Conservation (phyloP, 2,797 vertebrate species). For the Craterocephalus amniculus region DNA sequence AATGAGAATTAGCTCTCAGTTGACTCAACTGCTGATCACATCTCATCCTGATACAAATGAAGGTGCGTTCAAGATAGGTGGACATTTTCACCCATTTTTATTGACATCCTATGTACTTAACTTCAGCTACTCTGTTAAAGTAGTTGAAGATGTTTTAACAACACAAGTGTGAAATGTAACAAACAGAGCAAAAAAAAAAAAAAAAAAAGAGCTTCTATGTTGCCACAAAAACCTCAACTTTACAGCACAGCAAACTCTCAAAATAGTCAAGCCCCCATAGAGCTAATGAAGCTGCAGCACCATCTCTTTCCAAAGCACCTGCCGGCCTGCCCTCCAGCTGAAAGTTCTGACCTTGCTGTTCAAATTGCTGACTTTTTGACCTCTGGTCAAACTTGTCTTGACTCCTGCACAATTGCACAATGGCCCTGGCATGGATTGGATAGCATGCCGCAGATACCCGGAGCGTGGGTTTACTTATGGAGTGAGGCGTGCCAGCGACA, state of each 20-base stretch:
- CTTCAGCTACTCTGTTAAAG: too few species aligned
- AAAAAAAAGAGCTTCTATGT: slow-evolving; percentile 12
- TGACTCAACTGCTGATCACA: too few species aligned
- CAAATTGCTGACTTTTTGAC: slow-evolving; percentile 56
- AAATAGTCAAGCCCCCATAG: not conserved
- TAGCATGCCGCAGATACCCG: slow-evolving; percentile 67
- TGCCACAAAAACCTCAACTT: slow-evolving; percentile 25
- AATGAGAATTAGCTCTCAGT: too few species aligned
- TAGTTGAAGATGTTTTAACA: slow-evolving; percentile 13
- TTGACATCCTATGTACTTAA: too few species aligned
- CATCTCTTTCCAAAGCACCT: slow-evolving; percentile 24
- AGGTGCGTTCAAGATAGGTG: too few species aligned
- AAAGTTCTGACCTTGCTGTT: slow-evolving; percentile 63
- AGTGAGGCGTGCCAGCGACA: slow-evolving; percentile 65
- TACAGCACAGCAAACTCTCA: slow-evolving; percentile 19
- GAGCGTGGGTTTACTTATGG: slow-evolving; percentile 73
- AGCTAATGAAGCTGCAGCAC: slow-evolving; percentile 22
- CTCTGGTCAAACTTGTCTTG: slow-evolving; percentile 55
- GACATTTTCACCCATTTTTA: too few species aligned
- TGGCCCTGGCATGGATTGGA: slow-evolving; percentile 37
- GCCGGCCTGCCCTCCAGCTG: slow-evolving; percentile 35
- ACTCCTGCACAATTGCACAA: slow-evolving; percentile 70
- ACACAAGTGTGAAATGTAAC: slow-evolving; percentile 19
- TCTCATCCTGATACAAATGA: too few species aligned
- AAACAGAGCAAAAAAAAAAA: too few species aligned